Evolutionary conservation across 2,888 invertebrate species (phyloP).

Genomic region (Aphrophora alni): DNA sequence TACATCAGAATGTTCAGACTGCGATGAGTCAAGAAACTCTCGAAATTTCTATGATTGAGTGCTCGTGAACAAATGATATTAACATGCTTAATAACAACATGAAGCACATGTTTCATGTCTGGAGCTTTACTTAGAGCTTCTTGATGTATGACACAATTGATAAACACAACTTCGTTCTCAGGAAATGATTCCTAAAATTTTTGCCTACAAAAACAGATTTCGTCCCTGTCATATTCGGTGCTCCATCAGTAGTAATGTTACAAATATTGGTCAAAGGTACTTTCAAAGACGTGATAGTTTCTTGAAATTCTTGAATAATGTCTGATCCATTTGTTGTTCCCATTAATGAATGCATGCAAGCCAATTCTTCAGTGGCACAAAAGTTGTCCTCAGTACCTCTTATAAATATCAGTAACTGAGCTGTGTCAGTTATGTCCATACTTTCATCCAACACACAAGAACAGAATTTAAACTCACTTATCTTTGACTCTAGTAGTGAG

Average conservation of each 20-base stretch:
- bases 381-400: neutral
- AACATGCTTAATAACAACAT: constrained; percentile 44
- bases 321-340: neutral
- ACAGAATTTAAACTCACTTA: no score
- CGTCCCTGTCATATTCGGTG: constrained; percentile 44
- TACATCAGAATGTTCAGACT: constrained; percentile 39
- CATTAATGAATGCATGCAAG: neutral
- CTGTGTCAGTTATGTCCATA: no score
- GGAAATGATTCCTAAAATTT: constrained; percentile 42
- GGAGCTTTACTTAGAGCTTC: constrained; percentile 48
- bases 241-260: neutral
- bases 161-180: constrained; percentile 45
- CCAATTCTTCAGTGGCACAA: neutral
- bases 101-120: constrained; percentile 45
- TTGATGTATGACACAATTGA: constrained; percentile 49
- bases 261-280: constrained; percentile 15
- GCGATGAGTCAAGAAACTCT: constrained; percentile 32
- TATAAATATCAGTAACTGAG: no score
- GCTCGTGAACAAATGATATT: constrained; percentile 45
- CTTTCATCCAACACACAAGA: no score
- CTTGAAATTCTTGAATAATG: neutral
- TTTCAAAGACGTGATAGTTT: constrained; percentile 24
- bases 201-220: constrained; percentile 40
- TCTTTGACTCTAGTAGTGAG: no score
- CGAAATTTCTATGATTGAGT: constrained; percentile 43